These are phyloP conservation scores for Crotalus helleri DNA, from an alignment of 2,113 vertebrate species.

Conservation along the genomic window DNA sequence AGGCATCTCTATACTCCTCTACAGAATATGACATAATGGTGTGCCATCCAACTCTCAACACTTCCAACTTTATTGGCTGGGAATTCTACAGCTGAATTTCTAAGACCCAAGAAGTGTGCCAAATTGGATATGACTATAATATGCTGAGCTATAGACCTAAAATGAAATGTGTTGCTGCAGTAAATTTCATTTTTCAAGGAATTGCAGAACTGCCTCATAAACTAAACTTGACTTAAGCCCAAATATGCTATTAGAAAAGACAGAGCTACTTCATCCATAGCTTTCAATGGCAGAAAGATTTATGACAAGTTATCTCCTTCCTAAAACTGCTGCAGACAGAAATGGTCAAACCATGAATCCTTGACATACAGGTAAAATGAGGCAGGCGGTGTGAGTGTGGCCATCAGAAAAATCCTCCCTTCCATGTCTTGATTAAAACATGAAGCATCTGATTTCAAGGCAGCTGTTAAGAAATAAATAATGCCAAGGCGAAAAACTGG, in stretches of 20 bases:
- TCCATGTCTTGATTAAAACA: neutral
- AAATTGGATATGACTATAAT: neutral
- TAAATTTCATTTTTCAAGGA: neutral
- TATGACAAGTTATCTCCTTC: neutral
- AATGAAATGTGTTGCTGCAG: neutral
- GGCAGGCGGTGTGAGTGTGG: neutral
- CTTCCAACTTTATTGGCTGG: neutral
- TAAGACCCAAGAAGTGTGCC: neutral
- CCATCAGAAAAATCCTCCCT: neutral
- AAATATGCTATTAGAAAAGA: neutral
- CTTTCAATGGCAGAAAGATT: neutral
- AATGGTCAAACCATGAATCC: neutral
- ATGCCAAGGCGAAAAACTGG: neutral
- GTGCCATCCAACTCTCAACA: neutral
- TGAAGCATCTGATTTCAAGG: neutral
- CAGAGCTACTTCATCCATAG: neutral
- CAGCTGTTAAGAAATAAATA: neutral
- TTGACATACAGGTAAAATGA: neutral
- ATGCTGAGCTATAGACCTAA: neutral
- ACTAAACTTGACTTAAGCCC: neutral
- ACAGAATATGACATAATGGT: neutral
- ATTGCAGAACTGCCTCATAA: neutral
- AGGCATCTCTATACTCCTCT: neutral
- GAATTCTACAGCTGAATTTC: neutral
- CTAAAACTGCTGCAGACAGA: neutral